Percentiles rank a stretch among this genome's conserved stretches.
phyloP scores from a whole-genome alignment of 2,797 vertebrate species.

The Podarcis lilfordi region DNA sequence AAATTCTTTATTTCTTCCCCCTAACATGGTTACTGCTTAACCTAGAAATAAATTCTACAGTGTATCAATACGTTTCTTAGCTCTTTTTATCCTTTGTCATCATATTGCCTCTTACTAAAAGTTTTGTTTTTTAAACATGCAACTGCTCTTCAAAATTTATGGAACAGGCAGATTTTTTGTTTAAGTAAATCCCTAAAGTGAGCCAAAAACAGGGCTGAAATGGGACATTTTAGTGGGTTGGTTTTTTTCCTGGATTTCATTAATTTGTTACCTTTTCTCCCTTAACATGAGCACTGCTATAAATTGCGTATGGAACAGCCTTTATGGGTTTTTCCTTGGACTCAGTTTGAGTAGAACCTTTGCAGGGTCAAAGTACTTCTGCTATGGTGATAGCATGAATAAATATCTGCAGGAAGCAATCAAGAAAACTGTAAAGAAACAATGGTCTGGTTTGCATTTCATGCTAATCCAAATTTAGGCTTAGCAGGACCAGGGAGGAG shows the following conservation, averaged over 20 bases:
- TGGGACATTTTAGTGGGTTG: background rate
- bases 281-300: background rate
- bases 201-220: background rate
- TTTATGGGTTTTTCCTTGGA: background rate
- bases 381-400: background rate
- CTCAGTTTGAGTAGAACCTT: background rate
- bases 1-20: slow-evolving; percentile 48
- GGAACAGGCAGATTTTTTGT: slow-evolving; percentile 3
- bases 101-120: background rate
- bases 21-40: slow-evolving; percentile 47
- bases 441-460: background rate
- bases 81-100: slow-evolving; percentile 49
- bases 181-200: background rate
- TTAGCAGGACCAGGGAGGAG: too few species aligned
- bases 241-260: background rate
- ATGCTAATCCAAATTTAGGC: too few species aligned
- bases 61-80: slow-evolving; percentile 29
- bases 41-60: slow-evolving; percentile 26
- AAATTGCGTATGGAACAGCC: background rate
- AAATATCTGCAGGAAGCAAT: background rate
- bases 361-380: background rate
- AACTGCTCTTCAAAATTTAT: slow-evolving; percentile 26
- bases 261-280: background rate
- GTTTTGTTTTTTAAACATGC: slow-evolving; percentile 33
- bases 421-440: background rate